Evolutionary conservation across 1,140 invertebrate species (phyloP).

Genomic region (Aphelinus certus): DNA sequence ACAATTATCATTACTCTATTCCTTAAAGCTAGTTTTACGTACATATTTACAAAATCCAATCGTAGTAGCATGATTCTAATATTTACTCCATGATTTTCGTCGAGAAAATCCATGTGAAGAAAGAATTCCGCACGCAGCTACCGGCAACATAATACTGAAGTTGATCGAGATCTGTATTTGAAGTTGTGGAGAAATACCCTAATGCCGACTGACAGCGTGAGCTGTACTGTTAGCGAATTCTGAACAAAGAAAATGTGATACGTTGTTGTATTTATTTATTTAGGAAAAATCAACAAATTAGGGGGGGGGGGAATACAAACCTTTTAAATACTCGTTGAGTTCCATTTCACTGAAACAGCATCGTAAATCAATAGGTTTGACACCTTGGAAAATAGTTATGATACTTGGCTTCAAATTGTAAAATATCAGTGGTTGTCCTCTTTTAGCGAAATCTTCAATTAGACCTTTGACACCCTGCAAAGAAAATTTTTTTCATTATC

Average conservation of each 20-base stretch:
- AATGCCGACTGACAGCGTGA: slow-evolving; percentile 31
- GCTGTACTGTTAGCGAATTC: slow-evolving; percentile 40
- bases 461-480: slow-evolving; percentile 77
- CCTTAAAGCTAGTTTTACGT: too few species aligned
- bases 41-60: too few species aligned
- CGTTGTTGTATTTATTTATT: too few species aligned
- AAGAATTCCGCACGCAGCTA: too few species aligned
- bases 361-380: slow-evolving; percentile 74
- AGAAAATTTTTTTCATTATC: neutral
- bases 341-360: slow-evolving; percentile 72
- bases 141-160: too few species aligned
- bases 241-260: slow-evolving; percentile 41
- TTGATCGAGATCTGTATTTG: too few species aligned
- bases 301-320: slow-evolving; percentile 38
- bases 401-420: slow-evolving; percentile 80
- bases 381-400: slow-evolving; percentile 74
- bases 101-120: too few species aligned
- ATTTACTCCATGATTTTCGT: too few species aligned
- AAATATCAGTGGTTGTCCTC: slow-evolving; percentile 79
- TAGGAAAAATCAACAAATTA: too few species aligned
- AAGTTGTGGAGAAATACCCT: neutral
- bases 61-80: too few species aligned
- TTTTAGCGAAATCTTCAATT: slow-evolving; percentile 77
- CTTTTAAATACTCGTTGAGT: slow-evolving; percentile 71
- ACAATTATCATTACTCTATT: too few species aligned